These are phyloP conservation scores for Staurois parvus DNA, from an alignment of 2,797 vertebrate species.

Conservation along the genomic window DNA sequence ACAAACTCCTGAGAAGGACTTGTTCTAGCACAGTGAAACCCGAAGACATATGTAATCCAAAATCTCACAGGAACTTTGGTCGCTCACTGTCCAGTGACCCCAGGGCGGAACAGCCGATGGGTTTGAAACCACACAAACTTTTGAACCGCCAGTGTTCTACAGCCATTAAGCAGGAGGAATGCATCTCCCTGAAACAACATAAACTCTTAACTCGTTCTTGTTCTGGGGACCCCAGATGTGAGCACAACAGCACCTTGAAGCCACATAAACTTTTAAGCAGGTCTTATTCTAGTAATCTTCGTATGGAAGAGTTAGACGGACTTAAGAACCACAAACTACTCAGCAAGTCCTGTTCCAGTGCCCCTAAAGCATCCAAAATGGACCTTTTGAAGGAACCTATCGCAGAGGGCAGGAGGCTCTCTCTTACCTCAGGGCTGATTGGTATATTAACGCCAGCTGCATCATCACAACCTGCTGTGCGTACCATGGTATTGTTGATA, in stretches of 20 bases:
- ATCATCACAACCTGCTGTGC: constrained; percentile 79
- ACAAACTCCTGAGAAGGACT: constrained; percentile 84
- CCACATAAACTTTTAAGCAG: constrained; percentile 85
- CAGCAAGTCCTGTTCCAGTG: constrained; percentile 82
- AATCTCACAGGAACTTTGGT: constrained; percentile 83
- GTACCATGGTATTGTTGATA: constrained; percentile 69
- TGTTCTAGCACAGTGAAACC: constrained; percentile 83
- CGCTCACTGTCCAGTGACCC: constrained; percentile 84
- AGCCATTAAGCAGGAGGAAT: constrained; percentile 80
- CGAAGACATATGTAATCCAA: constrained; percentile 79
- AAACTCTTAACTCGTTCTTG: constrained; percentile 83
- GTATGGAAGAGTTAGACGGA: constrained; percentile 85
- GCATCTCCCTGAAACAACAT: constrained; percentile 78
- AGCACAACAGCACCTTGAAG: constrained; percentile 82
- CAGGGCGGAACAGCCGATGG: constrained; percentile 78
- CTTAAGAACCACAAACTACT: constrained; percentile 85
- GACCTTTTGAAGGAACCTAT: constrained; percentile 84
- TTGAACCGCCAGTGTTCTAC: constrained; percentile 80
- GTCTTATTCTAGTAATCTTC: constrained; percentile 83
- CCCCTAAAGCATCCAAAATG: constrained; percentile 81
- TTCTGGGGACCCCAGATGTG: constrained; percentile 82
- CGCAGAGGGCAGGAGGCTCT: constrained; percentile 85
- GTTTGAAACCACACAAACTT: constrained; percentile 84
- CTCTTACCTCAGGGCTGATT: constrained; percentile 93
- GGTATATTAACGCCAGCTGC: constrained; percentile 89